phyloP scores from a whole-genome alignment of 2,113 vertebrate species.

The Hemiscyllium ocellatum region DNA sequence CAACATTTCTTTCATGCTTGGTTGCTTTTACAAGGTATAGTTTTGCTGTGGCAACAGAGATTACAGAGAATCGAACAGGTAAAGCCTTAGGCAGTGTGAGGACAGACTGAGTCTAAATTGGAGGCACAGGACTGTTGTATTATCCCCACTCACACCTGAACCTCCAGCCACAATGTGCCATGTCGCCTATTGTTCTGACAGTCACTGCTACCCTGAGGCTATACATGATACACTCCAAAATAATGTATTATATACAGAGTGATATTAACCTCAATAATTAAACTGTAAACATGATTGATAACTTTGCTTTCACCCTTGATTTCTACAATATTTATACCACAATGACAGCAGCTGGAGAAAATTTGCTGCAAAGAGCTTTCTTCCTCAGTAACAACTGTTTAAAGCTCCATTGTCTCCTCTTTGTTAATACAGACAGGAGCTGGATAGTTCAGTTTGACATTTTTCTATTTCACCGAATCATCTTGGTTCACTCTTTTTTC shows the following conservation, averaged over 20 bases:
- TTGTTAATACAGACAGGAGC: background rate
- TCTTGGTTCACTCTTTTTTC: background rate
- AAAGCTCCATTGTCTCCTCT: background rate
- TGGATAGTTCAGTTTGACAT: background rate
- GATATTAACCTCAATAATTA: conserved; percentile 87
- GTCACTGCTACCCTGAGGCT: conserved; percentile 63
- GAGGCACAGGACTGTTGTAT: conserved; percentile 53
- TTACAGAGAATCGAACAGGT: conserved; percentile 63
- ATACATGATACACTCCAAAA: conserved; percentile 80
- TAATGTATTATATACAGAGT: conserved; percentile 66
- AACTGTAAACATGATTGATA: conserved; percentile 94
- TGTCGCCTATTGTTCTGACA: conserved; percentile 48
- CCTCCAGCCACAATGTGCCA: conserved; percentile 53
- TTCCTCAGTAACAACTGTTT: conserved; percentile 45
- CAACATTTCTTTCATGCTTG: conserved; percentile 59
- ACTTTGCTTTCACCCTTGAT: conserved; percentile 74
- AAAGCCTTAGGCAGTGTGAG: conserved; percentile 59
- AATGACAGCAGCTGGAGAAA: conserved; percentile 43
- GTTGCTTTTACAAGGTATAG: conserved; percentile 63
- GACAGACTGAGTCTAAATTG: conserved; percentile 42
- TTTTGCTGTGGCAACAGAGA: conserved; percentile 59
- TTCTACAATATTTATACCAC: conserved; percentile 58
- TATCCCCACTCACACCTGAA: conserved; percentile 57
- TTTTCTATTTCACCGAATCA: background rate
- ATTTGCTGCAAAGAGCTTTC: conserved; percentile 44